Base-by-base conservation (phyloP, 2,888 invertebrate species). In the Tridacna gigas region DNA sequence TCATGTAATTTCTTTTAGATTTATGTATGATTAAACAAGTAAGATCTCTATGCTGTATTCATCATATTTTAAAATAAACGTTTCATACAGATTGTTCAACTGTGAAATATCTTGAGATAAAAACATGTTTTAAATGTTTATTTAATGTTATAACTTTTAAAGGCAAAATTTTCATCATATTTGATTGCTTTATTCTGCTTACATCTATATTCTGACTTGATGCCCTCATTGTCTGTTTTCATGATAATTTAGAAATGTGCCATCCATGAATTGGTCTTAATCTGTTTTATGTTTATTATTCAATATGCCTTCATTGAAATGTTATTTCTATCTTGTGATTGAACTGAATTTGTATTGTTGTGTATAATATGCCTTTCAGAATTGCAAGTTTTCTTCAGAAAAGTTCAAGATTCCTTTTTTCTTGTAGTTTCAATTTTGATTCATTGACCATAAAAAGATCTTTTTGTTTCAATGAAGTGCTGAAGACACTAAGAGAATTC, bases 1-100 rank as follows among this genome's bases (percentile, higher is more conserved):
- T 71, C 48, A 45, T 75, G 47, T 74, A 74, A 73, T 22, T 26
- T 37, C 47, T 61, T 63, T 65, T 74, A 45, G 25, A 75, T n/a
- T 45, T 20, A 63, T 61, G 75, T 74, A 71, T 48, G 69, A 47
- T 69, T 11, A 71, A 51, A 47, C n/a, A 20, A 63, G 63, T 63
- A 71, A 48, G 71, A 71, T 71, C 71, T 71, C 71, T 48, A 25
- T 25, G 20, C 63, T 25, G 63, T 63, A 25, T 63, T 63, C 63
- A 63, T 63, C 63, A 18, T n/a, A n/a, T 63, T 63, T 63, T 63
- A n/a, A 63, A 63, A 63, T 13, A 37, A 37, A 63, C 22, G 22
- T 63, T 63, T 63, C 63, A 63, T 63, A 13, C 63, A 25, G 22
- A n/a, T 63, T 56, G 20, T 63, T 63, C n/a, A 63, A 3, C 4